Conservation (phyloP, 2,797 vertebrate genomes). For the Streptopelia turtur region DNA sequence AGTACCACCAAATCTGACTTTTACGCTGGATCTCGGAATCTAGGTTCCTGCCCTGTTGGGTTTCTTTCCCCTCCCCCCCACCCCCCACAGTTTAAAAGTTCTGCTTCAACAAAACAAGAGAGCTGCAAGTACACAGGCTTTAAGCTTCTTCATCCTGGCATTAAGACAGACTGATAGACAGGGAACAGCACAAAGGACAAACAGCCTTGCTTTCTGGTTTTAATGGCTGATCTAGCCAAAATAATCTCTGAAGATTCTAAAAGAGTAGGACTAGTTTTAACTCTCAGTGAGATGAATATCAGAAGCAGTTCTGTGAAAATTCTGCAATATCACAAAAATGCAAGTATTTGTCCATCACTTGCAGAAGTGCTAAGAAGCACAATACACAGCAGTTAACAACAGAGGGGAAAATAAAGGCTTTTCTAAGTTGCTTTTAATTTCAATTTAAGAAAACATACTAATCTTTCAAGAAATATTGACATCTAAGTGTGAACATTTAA, state of each 20-base stretch:
- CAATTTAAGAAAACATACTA: neutral
- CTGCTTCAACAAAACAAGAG: neutral
- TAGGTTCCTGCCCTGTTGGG: conserved; percentile 85
- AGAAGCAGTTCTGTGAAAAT: neutral
- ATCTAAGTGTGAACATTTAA: neutral
- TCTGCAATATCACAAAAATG: neutral
- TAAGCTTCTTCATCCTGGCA: neutral
- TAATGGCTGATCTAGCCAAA: neutral
- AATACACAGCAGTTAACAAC: accelerated
- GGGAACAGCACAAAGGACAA: neutral
- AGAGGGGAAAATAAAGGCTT: neutral
- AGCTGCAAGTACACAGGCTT: neutral
- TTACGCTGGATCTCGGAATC: conserved; percentile 86
- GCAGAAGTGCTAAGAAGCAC: neutral
- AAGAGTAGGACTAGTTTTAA: neutral
- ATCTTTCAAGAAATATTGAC: neutral
- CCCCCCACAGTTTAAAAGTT: conserved; percentile 83
- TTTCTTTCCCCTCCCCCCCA: neutral
- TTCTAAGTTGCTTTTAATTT: neutral
- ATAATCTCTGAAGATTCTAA: neutral
- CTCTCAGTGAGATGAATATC: accelerated
- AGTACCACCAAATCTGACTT: conserved; percentile 87
- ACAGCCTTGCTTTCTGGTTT: neutral
- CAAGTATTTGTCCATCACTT: too few species aligned
- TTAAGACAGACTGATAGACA: neutral